phyloP scores from a whole-genome alignment of 2,888 invertebrate species.

The Teinopalpus imperialis region DNA sequence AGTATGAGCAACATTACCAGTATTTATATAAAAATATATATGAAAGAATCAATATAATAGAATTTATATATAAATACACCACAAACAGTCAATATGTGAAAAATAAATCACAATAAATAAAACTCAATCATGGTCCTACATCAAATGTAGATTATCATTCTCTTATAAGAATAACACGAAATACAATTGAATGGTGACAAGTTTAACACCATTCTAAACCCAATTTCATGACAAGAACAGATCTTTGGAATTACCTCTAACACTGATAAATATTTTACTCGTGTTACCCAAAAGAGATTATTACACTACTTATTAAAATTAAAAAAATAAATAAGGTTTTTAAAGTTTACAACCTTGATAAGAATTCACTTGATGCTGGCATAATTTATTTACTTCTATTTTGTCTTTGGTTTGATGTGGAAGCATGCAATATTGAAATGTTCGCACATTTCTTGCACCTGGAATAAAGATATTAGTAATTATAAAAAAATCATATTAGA shows the following conservation, averaged over 20 bases:
- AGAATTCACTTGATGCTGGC: conserved; percentile 15
- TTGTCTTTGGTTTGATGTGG: conserved; percentile 73
- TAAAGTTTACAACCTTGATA: conserved; percentile 14
- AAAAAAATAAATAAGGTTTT: conserved; percentile 14
- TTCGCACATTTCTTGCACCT: conserved; percentile 97
- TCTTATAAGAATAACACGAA: too few relatives aligned
- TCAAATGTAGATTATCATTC: conserved; percentile 14
- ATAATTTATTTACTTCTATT: conserved; percentile 41
- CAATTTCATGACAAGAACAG: conserved; percentile 14
- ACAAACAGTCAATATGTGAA: not conserved
- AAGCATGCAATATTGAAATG: conserved; percentile 96
- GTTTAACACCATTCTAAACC: too few relatives aligned
- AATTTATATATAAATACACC: conserved; percentile 8
- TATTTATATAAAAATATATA: not conserved
- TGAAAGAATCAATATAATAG: not conserved
- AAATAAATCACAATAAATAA: conserved; percentile 9
- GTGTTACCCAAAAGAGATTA: too few relatives aligned
- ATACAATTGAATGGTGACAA: too few relatives aligned
- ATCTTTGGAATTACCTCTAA: conserved; percentile 23
- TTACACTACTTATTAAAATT: not conserved
- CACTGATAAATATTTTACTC: conserved; percentile 1
- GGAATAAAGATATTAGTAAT: too few relatives aligned
- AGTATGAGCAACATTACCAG: conserved; percentile 12
- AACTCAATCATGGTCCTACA: conserved; percentile 1
- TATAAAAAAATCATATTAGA: too few relatives aligned